Evolutionary conservation across 2,888 invertebrate genomes (phyloP).

Genomic region (Pyrgus malvae): DNA sequence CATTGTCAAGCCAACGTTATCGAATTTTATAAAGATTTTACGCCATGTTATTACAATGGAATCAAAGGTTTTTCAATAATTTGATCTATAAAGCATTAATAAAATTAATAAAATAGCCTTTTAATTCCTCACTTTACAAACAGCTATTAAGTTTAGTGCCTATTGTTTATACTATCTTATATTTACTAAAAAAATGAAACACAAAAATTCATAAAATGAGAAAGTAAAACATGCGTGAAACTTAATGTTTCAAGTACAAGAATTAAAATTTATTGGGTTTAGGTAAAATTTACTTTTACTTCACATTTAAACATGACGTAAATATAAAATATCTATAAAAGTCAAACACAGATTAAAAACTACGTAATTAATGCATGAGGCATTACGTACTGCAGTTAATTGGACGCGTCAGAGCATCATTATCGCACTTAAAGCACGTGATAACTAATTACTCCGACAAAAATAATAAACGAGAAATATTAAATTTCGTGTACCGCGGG

Average conservation of each 20-base stretch:
- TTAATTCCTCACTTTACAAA: neutral
- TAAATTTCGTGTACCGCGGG: too few relatives aligned
- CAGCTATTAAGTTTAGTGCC: too few relatives aligned
- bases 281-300: too few relatives aligned
- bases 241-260: too few relatives aligned
- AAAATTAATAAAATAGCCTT: too few relatives aligned
- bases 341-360: neutral
- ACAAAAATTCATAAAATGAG: too few relatives aligned
- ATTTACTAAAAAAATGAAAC: too few relatives aligned
- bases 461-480: too few relatives aligned
- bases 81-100: neutral
- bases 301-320: neutral
- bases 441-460: conserved; percentile 1
- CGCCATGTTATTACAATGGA: neutral
- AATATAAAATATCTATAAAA: neutral
- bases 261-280: too few relatives aligned
- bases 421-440: neutral
- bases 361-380: neutral
- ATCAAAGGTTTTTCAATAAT: neutral
- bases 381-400: neutral
- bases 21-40: conserved; percentile 7
- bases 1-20: conserved; percentile 8
- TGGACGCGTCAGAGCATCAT: neutral
- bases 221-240: too few relatives aligned
- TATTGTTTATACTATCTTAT: too few relatives aligned